Evolutionary conservation across 2,888 invertebrate genomes (phyloP), one percentile per base, ranked within the genome.

Genomic region (Tholera decimalis): DNA sequence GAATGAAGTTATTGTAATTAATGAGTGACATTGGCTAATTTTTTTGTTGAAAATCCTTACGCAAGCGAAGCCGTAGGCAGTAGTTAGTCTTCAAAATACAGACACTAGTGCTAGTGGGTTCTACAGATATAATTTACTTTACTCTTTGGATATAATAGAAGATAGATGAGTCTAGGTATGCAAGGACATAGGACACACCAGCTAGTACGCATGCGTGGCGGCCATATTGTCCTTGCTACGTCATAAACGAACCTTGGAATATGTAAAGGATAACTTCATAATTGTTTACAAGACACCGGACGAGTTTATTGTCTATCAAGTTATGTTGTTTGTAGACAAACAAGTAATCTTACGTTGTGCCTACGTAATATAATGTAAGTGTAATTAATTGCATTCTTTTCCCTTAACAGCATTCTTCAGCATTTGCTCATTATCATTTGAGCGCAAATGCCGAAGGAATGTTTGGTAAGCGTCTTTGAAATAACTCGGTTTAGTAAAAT

Each of bases 221-320:
- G 68, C 63, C 68, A 58, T 56, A 20, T 69, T 76, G 59, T 30
- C 53, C 39, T 49, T 9, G 3, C 39, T 66, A 33, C 67, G 70
- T 68, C 67, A 73, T 50, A 26, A 30, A 26, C 26, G 26, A 66
- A 59, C 82, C 75, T 80, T 80, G 73, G 56, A 79, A 79, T 79
- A 67, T 74, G 57, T 53, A 66, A 79, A 82, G 75, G 69, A 75
- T 68, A 80, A 64, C 65, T 64, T 44, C 56, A 39, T 81, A 58
- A 50, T 68, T 55, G 70, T 73, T 63, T 44, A 47, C 53, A n/a
- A 71, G 72, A 71, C 28, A 39, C 61, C 39, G 43, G 55, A 54
- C 54, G 37, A 53, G 50, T 57, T 60, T 63, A 64, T 67, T 67
- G 61, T 73, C 37, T 64, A 30, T 66, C 43, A 55, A 18, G 44